These are phyloP conservation scores for Callyntrura guangdongensis DNA, from an alignment of 2,888 invertebrate genomes.

Conservation along the genomic window DNA sequence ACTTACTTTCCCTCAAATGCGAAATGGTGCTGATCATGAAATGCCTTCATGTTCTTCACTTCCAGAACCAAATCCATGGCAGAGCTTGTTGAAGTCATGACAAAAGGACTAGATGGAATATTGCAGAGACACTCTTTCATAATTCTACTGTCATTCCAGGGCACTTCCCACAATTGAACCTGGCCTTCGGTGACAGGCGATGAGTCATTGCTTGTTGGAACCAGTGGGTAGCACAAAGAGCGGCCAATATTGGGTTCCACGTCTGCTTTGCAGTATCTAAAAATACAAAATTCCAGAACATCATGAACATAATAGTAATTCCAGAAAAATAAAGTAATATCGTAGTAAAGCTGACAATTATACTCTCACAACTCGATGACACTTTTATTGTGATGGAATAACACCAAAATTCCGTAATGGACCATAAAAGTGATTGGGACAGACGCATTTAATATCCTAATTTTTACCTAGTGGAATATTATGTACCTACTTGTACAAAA, in stretches of 20 bases:
- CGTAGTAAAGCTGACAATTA: too few relatives aligned
- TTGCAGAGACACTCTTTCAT: conserved; percentile 79
- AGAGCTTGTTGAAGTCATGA: conserved; percentile 72
- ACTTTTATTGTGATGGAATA: too few relatives aligned
- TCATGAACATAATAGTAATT: neutral
- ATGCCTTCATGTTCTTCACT: conserved; percentile 80
- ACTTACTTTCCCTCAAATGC: conserved; percentile 81
- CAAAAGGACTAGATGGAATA: conserved; percentile 73
- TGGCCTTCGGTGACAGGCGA: conserved; percentile 78
- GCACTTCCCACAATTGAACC: conserved; percentile 82
- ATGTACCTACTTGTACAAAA: too few relatives aligned
- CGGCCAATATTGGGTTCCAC: conserved; percentile 77
- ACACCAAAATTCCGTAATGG: too few relatives aligned
- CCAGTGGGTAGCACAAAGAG: conserved; percentile 76
- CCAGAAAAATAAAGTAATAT: too few relatives aligned
- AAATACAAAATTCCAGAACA: conserved; percentile 4
- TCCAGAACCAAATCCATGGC: conserved; percentile 79
- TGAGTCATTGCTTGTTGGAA: conserved; percentile 51
- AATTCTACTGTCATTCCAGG: conserved; percentile 82
- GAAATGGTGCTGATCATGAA: conserved; percentile 81
- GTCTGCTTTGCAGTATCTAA: conserved; percentile 78
- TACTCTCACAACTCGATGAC: too few relatives aligned
- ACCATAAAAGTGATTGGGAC: too few relatives aligned
- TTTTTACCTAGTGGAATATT: too few relatives aligned
- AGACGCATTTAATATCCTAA: too few relatives aligned